Evolutionary conservation across 2,888 invertebrate species (phyloP).

Genomic region (Drosophila phalerata): DNA sequence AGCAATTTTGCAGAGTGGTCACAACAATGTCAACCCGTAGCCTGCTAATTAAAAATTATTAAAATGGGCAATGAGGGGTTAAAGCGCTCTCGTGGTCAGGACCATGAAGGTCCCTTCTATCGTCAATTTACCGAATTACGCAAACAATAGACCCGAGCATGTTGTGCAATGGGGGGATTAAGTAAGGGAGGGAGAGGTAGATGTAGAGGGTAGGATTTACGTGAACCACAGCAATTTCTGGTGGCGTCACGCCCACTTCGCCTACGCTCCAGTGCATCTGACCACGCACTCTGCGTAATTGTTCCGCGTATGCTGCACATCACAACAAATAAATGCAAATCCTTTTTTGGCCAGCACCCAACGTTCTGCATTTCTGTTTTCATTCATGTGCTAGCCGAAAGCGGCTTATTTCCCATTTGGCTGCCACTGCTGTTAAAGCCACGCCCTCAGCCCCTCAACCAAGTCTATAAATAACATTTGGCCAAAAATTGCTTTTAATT

Average conservation of each 20-base stretch:
- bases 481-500: conserved; percentile 59
- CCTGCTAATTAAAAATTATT: conserved; percentile 74
- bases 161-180: neutral
- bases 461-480: conserved; percentile 28
- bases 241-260: conserved; percentile 9
- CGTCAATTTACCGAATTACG: conserved; percentile 69
- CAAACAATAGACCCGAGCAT: conserved; percentile 54
- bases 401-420: conserved; percentile 56
- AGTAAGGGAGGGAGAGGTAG: neutral
- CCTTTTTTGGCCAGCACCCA: conserved; percentile 54
- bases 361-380: conserved; percentile 32
- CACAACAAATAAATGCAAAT: conserved; percentile 61
- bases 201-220: conserved; percentile 17
- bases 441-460: neutral
- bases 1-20: conserved; percentile 34
- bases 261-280: conserved; percentile 36
- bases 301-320: conserved; percentile 47
- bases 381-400: conserved; percentile 36
- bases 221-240: conserved; percentile 46
- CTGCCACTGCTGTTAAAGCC: neutral
- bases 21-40: conserved; percentile 32
- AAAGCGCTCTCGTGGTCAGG: conserved; percentile 23
- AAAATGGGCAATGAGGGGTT: conserved; percentile 52
- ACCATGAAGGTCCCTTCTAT: conserved; percentile 1
- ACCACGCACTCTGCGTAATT: conserved; percentile 70